Evolutionary conservation across 2,113 vertebrate genomes (phyloP), one percentile per base, ranked within the genome.

Genomic region (Sisor rabdophorus): DNA sequence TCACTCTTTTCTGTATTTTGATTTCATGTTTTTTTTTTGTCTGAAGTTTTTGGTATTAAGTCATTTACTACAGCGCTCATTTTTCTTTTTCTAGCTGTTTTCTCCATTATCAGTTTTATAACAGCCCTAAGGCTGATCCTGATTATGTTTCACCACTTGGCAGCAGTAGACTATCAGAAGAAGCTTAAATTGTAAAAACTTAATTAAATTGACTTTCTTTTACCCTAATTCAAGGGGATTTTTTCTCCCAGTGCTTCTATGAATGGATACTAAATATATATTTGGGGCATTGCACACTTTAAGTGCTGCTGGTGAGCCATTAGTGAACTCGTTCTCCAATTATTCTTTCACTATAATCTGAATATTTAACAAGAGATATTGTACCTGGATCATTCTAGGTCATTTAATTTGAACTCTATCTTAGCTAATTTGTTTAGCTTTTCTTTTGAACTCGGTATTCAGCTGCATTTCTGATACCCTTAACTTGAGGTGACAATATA

Each of bases 381-480:
- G 85, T 88, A 81, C 84, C 83, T 86, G 82, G 84, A 78, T 78
- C 79, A 87, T 89, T 78, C 90, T 89, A 87, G 87, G 79, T 87
- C 72, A 85, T 83, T 89, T 88, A 56, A 84, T 88, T 91, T 87
- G 78, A 74, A 70, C 20, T 87, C 85, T 89, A 88, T 84, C 86
- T 84, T 81, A 84, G 82, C 84, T 85, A 84, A 86, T 84, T 84
- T 71, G 86, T 36, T 84, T 86, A 72, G 74, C 70, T 80, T 84
- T 44, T 53, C 70, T 72, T 86, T 86, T 83, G 84, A 87, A 88
- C 82, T 89, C 86, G 83, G 87, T 91, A 90, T 90, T 84, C 87
- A 87, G 87, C 89, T 91, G 87, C 87, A 85, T 90, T 88, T 89
- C 87, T 90, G 88, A 87, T 87, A 85, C 85, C 89, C 86, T 88